Conservation (phyloP, 2,888 invertebrate species). For the Plebejus melissa region DNA sequence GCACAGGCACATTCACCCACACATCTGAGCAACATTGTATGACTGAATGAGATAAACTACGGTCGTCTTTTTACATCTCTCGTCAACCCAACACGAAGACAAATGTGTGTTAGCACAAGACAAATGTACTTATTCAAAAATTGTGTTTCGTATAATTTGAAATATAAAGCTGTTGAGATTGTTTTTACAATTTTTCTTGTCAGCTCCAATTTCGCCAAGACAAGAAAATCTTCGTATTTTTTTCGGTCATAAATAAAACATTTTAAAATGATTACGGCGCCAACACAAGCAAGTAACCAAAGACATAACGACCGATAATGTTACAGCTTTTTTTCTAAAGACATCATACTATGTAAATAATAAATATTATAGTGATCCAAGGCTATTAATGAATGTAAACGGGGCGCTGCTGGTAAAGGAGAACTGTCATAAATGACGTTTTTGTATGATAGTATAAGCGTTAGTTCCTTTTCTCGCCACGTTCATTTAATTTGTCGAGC, state of each 20-base stretch:
- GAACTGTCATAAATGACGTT: no score
- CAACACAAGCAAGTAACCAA: neutral
- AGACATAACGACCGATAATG: no score
- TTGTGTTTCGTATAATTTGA: conserved; percentile 12
- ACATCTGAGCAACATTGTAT: neutral
- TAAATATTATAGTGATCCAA: no score
- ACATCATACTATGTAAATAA: no score
- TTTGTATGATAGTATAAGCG: no score
- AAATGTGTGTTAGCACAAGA: neutral
- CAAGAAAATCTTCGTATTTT: neutral
- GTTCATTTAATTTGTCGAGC: no score
- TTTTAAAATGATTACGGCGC: neutral
- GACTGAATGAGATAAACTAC: neutral
- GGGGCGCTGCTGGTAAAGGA: no score
- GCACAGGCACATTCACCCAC: neutral
- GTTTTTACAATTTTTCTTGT: conserved; percentile 1
- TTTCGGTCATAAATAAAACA: neutral
- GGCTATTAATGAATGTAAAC: no score
- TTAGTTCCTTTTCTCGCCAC: no score
- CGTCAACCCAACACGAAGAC: conserved; percentile 6
- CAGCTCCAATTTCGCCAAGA: neutral
- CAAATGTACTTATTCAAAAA: conserved; percentile 13
- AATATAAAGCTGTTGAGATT: conserved; percentile 6
- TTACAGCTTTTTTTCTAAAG: no score
- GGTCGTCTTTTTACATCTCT: neutral